Base-by-base conservation (phyloP, 2,797 vertebrate species). In the Tamandua tetradactyla region DNA sequence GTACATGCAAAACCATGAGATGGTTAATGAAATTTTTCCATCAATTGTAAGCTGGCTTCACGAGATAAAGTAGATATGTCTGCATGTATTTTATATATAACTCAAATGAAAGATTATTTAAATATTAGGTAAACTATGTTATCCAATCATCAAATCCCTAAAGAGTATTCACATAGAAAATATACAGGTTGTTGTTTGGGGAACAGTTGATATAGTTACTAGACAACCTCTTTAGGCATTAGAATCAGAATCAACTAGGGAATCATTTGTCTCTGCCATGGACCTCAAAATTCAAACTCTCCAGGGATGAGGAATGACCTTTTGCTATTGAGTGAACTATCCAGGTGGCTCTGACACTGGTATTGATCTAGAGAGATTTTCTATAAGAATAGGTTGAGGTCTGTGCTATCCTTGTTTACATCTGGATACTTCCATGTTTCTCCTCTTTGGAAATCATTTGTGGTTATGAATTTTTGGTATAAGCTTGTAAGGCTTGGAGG, bases 11-110 rank as follows among this genome's bases (percentile, higher is more conserved):
- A 94, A 72, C 20, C 13, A 68, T 69, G 30, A 84, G 93, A 74
- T 55, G 30, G 3, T 35, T 91, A 93, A 76, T 74, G 52, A 90
- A 91, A 61, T 86, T 11, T 81, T 90, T 92, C 57, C 7, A 68
- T 47, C 64, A 55, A 7, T 55, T 71, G 8, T 86, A 92, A 92
- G n/a, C n/a, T 66, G 23, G 13, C 47, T 96, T 22, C 52, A 18
- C 20, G 52, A 55, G 52, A 55, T 55, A 55, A 55, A 55, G 17
- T 55, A 55, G 52, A 18, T 18, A 64, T 23, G n/a, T 68, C 44
- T 57, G 4, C 13, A 44, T 14, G 52, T 18, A 55, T 55, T 55
- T 55, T 18, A 55, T 55, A 55, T 55, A 17, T 32, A 64, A 72
- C 9, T 23, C 75, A 69, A 76, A 42, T 59, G 82, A 55, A 72